Evolutionary conservation across 1,140 invertebrate genomes (phyloP).

Genomic region (Akabosia matsudoensis): DNA sequence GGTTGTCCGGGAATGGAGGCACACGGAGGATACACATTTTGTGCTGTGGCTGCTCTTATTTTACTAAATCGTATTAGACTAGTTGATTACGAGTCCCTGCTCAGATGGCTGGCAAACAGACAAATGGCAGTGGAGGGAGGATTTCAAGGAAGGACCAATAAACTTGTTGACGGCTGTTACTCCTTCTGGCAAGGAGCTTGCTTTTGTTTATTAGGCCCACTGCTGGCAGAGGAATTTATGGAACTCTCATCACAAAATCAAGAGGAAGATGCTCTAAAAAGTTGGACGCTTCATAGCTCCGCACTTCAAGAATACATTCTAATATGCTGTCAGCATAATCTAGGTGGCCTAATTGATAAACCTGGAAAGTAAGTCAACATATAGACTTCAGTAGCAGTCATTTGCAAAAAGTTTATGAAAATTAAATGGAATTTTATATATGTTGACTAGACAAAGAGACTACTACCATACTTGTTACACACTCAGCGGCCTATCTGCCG

Average conservation of each 20-base stretch:
- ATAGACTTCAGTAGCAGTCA: not conserved
- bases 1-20: constrained; percentile 93
- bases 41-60: constrained; percentile 83
- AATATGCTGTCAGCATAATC: constrained; percentile 82
- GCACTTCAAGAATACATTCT: constrained; percentile 94
- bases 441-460: constrained; percentile 68
- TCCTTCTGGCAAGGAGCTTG: constrained; percentile 96
- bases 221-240: constrained; percentile 52
- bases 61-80: constrained; percentile 75
- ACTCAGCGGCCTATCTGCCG: constrained; percentile 87
- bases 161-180: constrained; percentile 97
- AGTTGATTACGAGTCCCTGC: constrained; percentile 72
- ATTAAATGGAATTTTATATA: constrained; percentile 44
- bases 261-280: constrained; percentile 9
- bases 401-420: constrained; percentile 1
- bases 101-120: constrained; percentile 81
- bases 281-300: constrained; percentile 73
- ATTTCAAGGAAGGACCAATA: constrained; percentile 93
- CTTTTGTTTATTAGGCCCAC: constrained; percentile 71
- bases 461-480: constrained; percentile 96
- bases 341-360: constrained; percentile 93
- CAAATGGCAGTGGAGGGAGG: constrained; percentile 90
- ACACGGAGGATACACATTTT: constrained; percentile 97
- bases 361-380: constrained; percentile 75
- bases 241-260: not conserved